phyloP scores from a whole-genome alignment of 2,888 invertebrate genomes.

The Gisinianus flammeolus region DNA sequence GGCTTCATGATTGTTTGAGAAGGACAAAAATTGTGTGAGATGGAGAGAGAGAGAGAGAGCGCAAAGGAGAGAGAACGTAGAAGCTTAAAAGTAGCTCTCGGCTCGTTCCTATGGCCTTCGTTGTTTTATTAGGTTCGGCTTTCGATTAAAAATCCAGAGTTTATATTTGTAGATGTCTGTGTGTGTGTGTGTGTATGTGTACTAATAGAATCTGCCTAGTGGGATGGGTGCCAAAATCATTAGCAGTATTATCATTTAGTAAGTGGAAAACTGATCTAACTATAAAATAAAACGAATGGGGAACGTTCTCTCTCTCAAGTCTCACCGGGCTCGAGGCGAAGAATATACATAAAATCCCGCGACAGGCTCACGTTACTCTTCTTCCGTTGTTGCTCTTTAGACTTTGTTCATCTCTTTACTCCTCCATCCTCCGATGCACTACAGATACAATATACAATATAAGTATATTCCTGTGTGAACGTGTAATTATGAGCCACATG shows the following conservation, averaged over 20 bases:
- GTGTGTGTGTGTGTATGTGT: background rate
- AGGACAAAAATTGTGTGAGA: too few relatives aligned
- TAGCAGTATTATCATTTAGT: constrained; percentile 12
- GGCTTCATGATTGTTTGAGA: too few relatives aligned
- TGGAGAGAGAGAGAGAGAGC: too few relatives aligned
- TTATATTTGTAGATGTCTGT: background rate
- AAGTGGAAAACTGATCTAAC: constrained; percentile 5
- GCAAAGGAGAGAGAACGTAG: too few relatives aligned
- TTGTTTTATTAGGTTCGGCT: background rate
- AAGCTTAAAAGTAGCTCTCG: constrained; percentile 3
- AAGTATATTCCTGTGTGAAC: background rate
- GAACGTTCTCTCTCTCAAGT: background rate
- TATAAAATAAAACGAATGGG: background rate
- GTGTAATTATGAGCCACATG: constrained; percentile 16
- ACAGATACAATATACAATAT: background rate
- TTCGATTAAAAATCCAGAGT: constrained; percentile 7
- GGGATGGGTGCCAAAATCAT: constrained; percentile 46
- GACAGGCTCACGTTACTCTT: too few relatives aligned
- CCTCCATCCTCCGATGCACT: too few relatives aligned
- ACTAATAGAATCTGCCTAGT: background rate
- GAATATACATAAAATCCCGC: too few relatives aligned
- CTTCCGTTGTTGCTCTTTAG: too few relatives aligned
- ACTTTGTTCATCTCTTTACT: too few relatives aligned
- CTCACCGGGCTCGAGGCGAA: background rate
- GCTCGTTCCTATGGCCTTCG: too few relatives aligned